Evolutionary conservation across 1,140 invertebrate genomes (phyloP), one percentile per base, ranked within the genome.

Genomic region (Diprion similis): DNA sequence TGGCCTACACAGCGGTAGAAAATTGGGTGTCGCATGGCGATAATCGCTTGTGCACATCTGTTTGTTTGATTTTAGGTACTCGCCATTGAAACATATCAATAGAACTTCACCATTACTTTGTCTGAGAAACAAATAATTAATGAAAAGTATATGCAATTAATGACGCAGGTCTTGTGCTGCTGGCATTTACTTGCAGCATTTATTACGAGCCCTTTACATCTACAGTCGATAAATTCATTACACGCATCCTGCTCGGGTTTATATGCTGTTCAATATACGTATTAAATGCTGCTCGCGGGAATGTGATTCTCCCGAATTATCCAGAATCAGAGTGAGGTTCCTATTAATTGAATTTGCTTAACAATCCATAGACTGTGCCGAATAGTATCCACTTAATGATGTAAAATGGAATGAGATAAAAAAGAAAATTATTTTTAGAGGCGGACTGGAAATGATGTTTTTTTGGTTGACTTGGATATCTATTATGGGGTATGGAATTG

Each of bases 121-220:
- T 24, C 6, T n/a, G 15, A 68, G 18, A 15, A 68, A 15, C 37
- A 18, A 4, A 19, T 15, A 0, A 15, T 64, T 15, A 64, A 15
- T 6, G 6, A 37, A 37, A 37, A 37, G 24, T 37, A 3, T 37
- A 3, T 37, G 59, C 17, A 15, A 68, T 7, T 19, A 15, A 10
- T 45, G 7, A 19, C 18, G 15, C 66, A 68, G 66, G 66, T 13
- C 37, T 68, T 13, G 37, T 68, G 19, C 37, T 68, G 4, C 37
- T 68, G 0, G 66, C 8, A 19, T 68, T 68, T 18, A 19, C 66
- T 18, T 68, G 66, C 11, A 68, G 19, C 37, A 68, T 68, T 45
- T 68, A 68, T 68, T 45, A 17, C 66, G 66, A 68, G 66, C 66
- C 66, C 66, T 68, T 68, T 11, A 19, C 66, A 11, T 19, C 18